phyloP scores from a whole-genome alignment of 2,888 invertebrate genomes.

The Drosophila flavopinicola region DNA sequence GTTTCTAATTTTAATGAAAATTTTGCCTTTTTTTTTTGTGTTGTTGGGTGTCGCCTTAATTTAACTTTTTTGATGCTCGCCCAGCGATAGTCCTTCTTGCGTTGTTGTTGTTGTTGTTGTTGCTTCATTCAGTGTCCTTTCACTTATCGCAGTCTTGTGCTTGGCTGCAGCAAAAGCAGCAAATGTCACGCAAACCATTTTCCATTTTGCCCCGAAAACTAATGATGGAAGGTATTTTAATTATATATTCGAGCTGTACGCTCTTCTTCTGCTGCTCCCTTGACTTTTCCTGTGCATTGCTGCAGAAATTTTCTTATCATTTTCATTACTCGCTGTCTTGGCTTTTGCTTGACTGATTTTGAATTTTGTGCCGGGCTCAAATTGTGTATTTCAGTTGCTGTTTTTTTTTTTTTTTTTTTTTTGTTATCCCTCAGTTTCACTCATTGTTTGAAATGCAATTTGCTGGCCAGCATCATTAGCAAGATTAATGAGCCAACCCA shows the following conservation, averaged over 20 bases:
- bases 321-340: conserved; percentile 69
- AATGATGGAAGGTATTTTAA: conserved; percentile 83
- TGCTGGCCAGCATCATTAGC: conserved; percentile 78
- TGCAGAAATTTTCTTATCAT: conserved; percentile 82
- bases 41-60: conserved; percentile 61
- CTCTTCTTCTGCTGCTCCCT: conserved; percentile 18
- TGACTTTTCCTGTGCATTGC: conserved; percentile 68
- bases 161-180: conserved; percentile 65
- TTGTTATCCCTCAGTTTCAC: conserved; percentile 22
- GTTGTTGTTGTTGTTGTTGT: conserved; percentile 19
- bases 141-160: conserved; percentile 77
- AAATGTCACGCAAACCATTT: conserved; percentile 78
- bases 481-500: conserved; percentile 73
- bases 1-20: conserved; percentile 80
- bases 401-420: conserved; percentile 16
- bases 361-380: conserved; percentile 42
- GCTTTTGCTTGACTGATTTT: conserved; percentile 80
- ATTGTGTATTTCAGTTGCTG: conserved; percentile 37
- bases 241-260: conserved; percentile 68
- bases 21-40: conserved; percentile 51
- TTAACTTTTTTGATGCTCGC: conserved; percentile 76
- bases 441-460: conserved; percentile 63
- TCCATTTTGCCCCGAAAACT: conserved; percentile 65
- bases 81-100: conserved; percentile 61
- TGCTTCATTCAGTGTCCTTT: conserved; percentile 55